Evolutionary conservation across 2,888 invertebrate species (phyloP).

Genomic region (Epinotia demarniana): DNA sequence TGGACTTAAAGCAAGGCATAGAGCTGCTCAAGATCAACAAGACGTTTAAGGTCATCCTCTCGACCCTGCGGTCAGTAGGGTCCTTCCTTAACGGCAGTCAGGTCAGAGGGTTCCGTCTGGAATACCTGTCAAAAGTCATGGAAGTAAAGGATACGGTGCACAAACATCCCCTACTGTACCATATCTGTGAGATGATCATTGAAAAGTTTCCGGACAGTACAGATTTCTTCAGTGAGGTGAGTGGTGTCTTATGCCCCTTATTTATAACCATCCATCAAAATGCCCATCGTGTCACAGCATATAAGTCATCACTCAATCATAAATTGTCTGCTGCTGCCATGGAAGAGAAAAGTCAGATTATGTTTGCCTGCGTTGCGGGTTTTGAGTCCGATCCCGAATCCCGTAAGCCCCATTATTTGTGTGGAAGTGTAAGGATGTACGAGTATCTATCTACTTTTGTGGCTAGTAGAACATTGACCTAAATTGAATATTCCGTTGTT

Average conservation of each 20-base stretch:
- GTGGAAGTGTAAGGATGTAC: background rate
- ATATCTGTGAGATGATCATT: conserved; percentile 98
- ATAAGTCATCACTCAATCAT: no score
- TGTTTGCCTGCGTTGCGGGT: background rate
- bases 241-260: background rate
- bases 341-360: background rate
- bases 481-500: no score
- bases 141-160: conserved; percentile 99
- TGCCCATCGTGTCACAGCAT: no score
- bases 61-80: conserved; percentile 96
- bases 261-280: no score
- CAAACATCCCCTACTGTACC: conserved; percentile 98
- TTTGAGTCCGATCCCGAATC: background rate
- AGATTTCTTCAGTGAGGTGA: conserved; percentile 98
- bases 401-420: background rate
- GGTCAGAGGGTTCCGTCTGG: conserved; percentile 98
- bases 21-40: conserved; percentile 95
- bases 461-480: background rate
- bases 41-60: conserved; percentile 97
- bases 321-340: no score
- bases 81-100: conserved; percentile 97
- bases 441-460: background rate
- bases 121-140: conserved; percentile 98
- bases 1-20: conserved; percentile 99
- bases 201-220: conserved; percentile 98